Evolutionary conservation across 92 coral and sea anemone genomes (phyloP).

Genomic region (Porites evermanni): DNA sequence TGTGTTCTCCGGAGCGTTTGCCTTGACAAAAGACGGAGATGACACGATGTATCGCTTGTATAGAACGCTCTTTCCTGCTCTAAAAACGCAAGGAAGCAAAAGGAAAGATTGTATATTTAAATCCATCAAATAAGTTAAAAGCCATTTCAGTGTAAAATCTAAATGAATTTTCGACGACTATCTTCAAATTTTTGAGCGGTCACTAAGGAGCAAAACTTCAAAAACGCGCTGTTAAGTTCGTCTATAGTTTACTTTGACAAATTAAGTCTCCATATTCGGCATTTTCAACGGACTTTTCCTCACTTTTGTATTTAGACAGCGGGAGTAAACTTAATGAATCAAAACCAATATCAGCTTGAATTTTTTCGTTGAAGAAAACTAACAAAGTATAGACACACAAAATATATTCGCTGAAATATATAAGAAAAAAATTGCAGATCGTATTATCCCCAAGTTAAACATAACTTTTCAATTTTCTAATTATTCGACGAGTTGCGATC

Average conservation of each 20-base stretch:
- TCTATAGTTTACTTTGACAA: not conserved
- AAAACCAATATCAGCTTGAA: not conserved
- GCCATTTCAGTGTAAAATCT: not conserved
- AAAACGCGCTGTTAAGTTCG: not conserved
- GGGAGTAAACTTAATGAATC: not conserved
- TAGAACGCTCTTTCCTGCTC: conserved; percentile 26
- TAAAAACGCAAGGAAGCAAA: too few relatives aligned
- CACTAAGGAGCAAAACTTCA: not conserved
- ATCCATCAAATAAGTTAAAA: not conserved
- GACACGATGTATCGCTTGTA: conserved; percentile 44
- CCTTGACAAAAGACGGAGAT: conserved; percentile 41
- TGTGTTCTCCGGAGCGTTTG: conserved; percentile 34
- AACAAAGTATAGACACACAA: not conserved
- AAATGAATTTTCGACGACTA: not conserved
- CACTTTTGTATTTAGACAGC: conserved; percentile 2
- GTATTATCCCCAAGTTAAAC: conserved; percentile 6
- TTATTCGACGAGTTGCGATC: not conserved
- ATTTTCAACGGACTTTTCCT: not conserved
- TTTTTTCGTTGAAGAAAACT: not conserved
- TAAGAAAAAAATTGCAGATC: not conserved
- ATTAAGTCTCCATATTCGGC: not conserved
- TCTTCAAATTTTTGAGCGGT: not conserved
- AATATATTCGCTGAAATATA: too few relatives aligned
- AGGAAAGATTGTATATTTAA: not conserved
- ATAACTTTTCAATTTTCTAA: not conserved